Percentiles rank a stretch among this genome's conserved stretches.
These are phyloP conservation scores for Campylorhamphus procurvoides DNA, from an alignment of 2,113 vertebrate species.

Conservation along the genomic window DNA sequence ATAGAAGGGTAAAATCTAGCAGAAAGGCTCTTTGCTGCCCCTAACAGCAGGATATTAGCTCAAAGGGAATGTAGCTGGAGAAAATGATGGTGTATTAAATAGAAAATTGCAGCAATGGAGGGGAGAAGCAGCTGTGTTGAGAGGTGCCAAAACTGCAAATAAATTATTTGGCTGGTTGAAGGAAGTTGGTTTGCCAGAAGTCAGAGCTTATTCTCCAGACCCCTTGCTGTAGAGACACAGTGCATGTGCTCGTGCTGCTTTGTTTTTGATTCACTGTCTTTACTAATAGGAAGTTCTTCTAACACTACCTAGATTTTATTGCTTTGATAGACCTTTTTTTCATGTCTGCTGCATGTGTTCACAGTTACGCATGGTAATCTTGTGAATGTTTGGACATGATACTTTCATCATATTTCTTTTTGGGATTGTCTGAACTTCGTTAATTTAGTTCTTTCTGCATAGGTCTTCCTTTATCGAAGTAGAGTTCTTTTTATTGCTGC, in stretches of 20 bases:
- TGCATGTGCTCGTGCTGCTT: not conserved
- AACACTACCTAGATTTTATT: not conserved
- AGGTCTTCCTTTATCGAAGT: not conserved
- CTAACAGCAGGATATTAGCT: not conserved
- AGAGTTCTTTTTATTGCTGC: not conserved
- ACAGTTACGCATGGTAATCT: not conserved
- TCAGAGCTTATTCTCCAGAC: not conserved
- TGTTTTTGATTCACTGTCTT: not conserved
- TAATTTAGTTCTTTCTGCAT: not conserved
- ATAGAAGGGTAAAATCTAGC: not conserved
- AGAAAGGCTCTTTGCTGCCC: not conserved
- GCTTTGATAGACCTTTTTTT: not conserved
- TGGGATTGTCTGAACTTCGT: not conserved
- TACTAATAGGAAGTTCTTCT: not conserved
- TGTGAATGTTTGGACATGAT: not conserved
- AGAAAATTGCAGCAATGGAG: not conserved
- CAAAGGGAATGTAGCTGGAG: not conserved
- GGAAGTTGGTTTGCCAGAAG: not conserved
- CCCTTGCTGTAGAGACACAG: fast-evolving
- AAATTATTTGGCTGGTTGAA: not conserved
- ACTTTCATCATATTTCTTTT: not conserved
- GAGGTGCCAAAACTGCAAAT: not conserved
- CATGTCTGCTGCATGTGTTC: fast-evolving
- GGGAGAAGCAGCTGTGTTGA: not conserved
- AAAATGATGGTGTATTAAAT: not conserved